These are phyloP conservation scores for Colinus virginianus DNA, from an alignment of 2,113 vertebrate species.

Conservation along the genomic window DNA sequence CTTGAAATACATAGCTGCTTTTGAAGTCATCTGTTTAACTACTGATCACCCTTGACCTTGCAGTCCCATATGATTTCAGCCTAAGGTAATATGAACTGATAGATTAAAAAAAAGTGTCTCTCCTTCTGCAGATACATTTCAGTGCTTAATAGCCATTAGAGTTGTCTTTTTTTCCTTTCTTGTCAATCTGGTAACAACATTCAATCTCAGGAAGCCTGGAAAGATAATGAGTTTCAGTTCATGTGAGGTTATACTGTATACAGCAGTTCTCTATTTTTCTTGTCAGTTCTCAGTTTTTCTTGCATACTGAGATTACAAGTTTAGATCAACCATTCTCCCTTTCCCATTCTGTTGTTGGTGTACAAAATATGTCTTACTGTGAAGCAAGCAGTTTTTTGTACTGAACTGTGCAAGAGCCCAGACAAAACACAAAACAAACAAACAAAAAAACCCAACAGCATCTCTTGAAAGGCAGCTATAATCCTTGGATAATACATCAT, in stretches of 20 bases:
- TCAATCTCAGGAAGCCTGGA: background rate
- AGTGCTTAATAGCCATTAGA: background rate
- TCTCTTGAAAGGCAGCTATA: background rate
- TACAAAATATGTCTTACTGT: background rate
- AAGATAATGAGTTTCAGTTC: background rate
- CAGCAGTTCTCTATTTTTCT: background rate
- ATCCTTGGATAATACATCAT: background rate
- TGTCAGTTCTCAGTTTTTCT: background rate
- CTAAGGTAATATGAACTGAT: constrained; percentile 35
- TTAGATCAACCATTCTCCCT: background rate
- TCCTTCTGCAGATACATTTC: background rate
- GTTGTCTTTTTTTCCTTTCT: background rate
- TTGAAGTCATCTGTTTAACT: constrained; percentile 27
- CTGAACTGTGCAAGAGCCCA: background rate
- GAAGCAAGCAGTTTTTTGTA: background rate
- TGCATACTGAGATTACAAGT: background rate
- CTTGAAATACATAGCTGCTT: constrained; percentile 49
- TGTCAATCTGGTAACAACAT: background rate
- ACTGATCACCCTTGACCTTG: background rate
- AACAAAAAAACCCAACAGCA: background rate
- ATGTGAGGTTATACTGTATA: background rate
- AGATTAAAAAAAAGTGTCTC: background rate
- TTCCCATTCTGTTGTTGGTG: background rate
- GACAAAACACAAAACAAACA: background rate
- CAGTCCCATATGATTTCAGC: constrained; percentile 22